These are phyloP conservation scores for Achlya flavicornis DNA, from an alignment of 2,888 invertebrate species.

Conservation along the genomic window DNA sequence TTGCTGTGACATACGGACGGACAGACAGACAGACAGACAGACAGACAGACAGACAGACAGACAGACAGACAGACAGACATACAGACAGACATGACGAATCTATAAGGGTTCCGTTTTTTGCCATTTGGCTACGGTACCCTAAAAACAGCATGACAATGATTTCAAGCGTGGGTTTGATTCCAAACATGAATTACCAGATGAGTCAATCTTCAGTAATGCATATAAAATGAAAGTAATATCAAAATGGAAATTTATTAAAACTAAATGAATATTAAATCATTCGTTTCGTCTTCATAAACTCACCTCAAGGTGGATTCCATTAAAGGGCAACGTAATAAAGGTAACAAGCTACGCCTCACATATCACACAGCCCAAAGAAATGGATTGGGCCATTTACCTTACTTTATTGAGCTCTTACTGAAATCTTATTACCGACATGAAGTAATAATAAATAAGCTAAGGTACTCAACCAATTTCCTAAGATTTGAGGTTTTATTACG, in stretches of 20 bases:
- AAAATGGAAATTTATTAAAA: background rate
- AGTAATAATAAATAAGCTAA: background rate
- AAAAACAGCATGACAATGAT: too few relatives aligned
- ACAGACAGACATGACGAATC: too few relatives aligned
- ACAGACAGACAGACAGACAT: too few relatives aligned
- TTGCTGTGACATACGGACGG: too few relatives aligned
- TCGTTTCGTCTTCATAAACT: constrained; percentile 1
- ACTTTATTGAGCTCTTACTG: background rate
- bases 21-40: too few relatives aligned
- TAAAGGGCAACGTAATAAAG: background rate
- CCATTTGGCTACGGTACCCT: too few relatives aligned
- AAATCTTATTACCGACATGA: background rate
- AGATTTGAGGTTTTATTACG: background rate
- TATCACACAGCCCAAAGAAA: background rate
- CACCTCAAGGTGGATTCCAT: background rate
- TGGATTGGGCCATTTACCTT: background rate
- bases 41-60: too few relatives aligned
- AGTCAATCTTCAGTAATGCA: too few relatives aligned
- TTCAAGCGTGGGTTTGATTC: too few relatives aligned
- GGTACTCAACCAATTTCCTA: background rate
- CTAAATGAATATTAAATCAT: background rate
- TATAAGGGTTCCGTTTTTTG: too few relatives aligned
- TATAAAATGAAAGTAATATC: background rate
- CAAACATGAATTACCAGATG: too few relatives aligned
- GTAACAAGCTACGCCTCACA: background rate